Evolutionary conservation across 2,888 invertebrate genomes (phyloP), one percentile per base, ranked within the genome.

Genomic region (Formica aserva): DNA sequence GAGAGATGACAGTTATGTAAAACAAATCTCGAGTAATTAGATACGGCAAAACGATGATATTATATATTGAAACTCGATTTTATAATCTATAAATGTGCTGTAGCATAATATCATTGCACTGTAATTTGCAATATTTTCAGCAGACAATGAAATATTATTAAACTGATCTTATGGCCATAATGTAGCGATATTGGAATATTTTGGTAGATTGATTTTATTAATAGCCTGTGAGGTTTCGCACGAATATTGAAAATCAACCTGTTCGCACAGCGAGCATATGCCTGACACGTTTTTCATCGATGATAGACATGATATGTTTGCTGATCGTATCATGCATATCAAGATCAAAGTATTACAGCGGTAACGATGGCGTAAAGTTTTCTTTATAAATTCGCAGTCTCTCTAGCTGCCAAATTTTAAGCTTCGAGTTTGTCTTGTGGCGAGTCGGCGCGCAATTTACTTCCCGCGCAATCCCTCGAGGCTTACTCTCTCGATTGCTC

Each of bases 401-500:
- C 32, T 8, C 62, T 35, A 6, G 29, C 32, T 52, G 32, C 32
- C 41, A 32, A 41, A 32, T 65, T 76, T 65, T 76, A 65, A 65
- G 65, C 75, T 65, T 32, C 65, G 3, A 18, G 48, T 48, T 76
- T 65, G 65, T 65, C 66, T 76, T 76, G 45, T 65, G 45, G 65
- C 35, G 35, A 76, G 32, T 32, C 48, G 65, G n/a, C 48, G 75
- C 45, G 18, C 66, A 35, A 65, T 76, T 76, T 76, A 76, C 22
- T 65, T 6, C 3, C 6, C 35, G 65, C 26, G 18, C 48, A 65
- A 76, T 76, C 48, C 48, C 75, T n/a, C 22, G 48, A 48, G 55
- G 76, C 45, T 63, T 57, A 60, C 78, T 29, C 62, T 71, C 52
- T 72, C 72, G 78, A 87, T 77, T 65, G 66, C 26, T 48, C 77